phyloP scores from a whole-genome alignment of 2,113 vertebrate genomes.

The Melanerpes formicivorus region DNA sequence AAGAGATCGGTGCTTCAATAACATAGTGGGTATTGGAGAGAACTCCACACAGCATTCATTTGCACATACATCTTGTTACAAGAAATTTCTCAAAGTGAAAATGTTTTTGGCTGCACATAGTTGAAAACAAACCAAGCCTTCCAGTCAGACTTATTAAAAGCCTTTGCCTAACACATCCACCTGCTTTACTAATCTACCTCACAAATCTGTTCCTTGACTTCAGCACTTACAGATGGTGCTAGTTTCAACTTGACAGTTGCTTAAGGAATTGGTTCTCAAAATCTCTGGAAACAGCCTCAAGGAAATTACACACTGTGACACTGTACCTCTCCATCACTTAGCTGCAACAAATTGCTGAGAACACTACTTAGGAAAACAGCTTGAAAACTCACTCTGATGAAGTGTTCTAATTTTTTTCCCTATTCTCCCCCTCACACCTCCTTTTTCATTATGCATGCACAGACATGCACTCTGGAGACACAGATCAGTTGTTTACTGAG shows the following conservation, averaged over 20 bases:
- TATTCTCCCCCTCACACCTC: neutral
- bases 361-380: neutral
- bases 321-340: neutral
- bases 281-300: neutral
- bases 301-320: neutral
- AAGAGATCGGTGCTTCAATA: neutral
- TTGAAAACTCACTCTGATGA: neutral
- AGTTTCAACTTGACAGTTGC: neutral
- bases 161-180: neutral
- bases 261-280: neutral
- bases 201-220: fast-evolving
- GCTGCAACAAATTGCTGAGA: neutral
- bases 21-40: neutral
- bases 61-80: fast-evolving
- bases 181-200: neutral
- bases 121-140: neutral
- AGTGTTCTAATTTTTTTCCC: neutral
- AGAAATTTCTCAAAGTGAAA: neutral
- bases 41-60: neutral
- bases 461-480: neutral
- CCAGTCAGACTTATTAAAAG: neutral
- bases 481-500: neutral
- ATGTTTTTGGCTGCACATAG: neutral
- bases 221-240: neutral
- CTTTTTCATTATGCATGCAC: neutral